Evolutionary conservation across 2,888 invertebrate genomes (phyloP).

Genomic region (Euclidia mi): DNA sequence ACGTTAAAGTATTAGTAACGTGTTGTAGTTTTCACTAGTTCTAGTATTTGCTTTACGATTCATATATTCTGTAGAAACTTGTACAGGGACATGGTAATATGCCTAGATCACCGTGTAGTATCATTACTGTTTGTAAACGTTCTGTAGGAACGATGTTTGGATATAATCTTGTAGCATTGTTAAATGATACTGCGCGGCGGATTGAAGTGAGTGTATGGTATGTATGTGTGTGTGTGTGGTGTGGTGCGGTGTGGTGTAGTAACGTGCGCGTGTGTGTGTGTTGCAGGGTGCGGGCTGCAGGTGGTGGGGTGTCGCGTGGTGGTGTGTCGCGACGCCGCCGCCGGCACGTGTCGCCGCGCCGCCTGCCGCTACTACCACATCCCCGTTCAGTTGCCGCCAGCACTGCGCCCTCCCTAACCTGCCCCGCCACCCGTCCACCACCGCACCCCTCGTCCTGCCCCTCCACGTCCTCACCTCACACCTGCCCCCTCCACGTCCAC

Average conservation of each 20-base stretch:
- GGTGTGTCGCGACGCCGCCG: slow-evolving; percentile 98
- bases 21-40: slow-evolving; percentile 52
- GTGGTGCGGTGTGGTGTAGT: not conserved
- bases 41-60: slow-evolving; percentile 42
- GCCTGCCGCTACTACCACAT: slow-evolving; percentile 99
- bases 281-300: slow-evolving; percentile 97
- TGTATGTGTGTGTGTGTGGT: slow-evolving; percentile 21
- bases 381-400: slow-evolving; percentile 97
- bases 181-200: slow-evolving; percentile 3
- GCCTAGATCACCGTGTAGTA: slow-evolving; percentile 21
- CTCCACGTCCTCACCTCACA: slow-evolving; percentile 28
- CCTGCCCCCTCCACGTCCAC: slow-evolving; percentile 32
- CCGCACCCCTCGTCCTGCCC: slow-evolving; percentile 47
- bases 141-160: not conserved
- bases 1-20: slow-evolving; percentile 38
- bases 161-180: not conserved
- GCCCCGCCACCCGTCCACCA: slow-evolving; percentile 60
- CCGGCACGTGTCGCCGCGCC: slow-evolving; percentile 97
- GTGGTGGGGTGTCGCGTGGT: slow-evolving; percentile 98
- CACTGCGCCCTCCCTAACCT: slow-evolving; percentile 89
- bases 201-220: not conserved
- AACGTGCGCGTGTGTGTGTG: too few species aligned
- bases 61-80: slow-evolving; percentile 43
- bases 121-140: slow-evolving; percentile 5
- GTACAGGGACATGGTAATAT: slow-evolving; percentile 21